Evolutionary conservation across 2,113 vertebrate genomes (phyloP), one percentile per base, ranked within the genome.

Genomic region (Hypomesus transpacificus): DNA sequence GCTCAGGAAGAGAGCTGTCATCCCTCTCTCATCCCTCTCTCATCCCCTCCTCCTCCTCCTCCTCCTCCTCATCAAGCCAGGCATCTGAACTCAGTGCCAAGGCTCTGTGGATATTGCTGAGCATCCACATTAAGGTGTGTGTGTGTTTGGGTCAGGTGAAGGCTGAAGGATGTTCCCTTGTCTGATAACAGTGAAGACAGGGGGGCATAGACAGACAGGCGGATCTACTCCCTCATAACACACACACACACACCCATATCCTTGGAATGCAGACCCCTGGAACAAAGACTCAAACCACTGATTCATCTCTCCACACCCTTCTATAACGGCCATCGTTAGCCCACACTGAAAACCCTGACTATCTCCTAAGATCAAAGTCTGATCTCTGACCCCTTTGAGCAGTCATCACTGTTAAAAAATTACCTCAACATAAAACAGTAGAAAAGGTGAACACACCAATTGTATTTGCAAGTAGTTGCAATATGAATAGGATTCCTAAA

Each of bases 231-330:
- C 20, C 57, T 46, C 39, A 46, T 46, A 46, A 46, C 39, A 46
- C 39, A 46, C 39, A 46, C 39, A 46, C 7, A 13, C 39, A 46
- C 39, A 46, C 39, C 39, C 65, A 63, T 34, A 74, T 78, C 77
- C 53, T 71, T 84, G 81, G 80, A 86, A 86, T 87, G 80, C 70
- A 80, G 71, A 68, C 53, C 46, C 11, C 61, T 56, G 69, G 69
- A 74, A 78, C 79, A 59, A 46, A 46, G 39, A 9, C 39, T 46
- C 39, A 46, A 57, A 57, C 1, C 22, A 46, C 1, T 21, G 67
- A 72, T 81, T 77, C 60, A 81, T 89, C 87, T 82, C 78, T 89
- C 86, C 28, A 84, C 89, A 78, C 87, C 79, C 78, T n/a, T 70
- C 71, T 64, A 88, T 86, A 79, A 86, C 81, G 68, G 7, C 7